phyloP scores from a whole-genome alignment of 1,140 invertebrate genomes.

The Drosophila persimilis region DNA sequence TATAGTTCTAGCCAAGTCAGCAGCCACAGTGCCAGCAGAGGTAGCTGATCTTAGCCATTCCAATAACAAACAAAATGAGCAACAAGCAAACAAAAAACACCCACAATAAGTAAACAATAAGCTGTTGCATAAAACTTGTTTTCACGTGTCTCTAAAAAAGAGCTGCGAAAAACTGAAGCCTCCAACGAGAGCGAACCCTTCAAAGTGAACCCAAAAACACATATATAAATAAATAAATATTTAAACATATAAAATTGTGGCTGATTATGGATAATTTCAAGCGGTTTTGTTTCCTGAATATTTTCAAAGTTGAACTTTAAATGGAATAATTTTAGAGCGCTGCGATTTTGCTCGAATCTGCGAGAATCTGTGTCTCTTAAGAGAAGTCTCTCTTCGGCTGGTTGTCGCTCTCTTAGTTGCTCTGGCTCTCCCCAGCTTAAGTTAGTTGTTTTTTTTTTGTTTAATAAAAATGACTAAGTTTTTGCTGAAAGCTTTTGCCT shows the following conservation, averaged over 20 bases:
- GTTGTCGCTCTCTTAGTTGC: slow-evolving; percentile 32
- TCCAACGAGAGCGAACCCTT: background rate
- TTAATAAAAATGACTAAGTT: slow-evolving; percentile 37
- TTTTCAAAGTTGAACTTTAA: slow-evolving; percentile 17
- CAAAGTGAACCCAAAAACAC: slow-evolving; percentile 28
- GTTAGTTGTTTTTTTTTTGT: slow-evolving; percentile 19
- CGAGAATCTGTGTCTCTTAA: slow-evolving; percentile 34
- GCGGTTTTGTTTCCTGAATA: slow-evolving; percentile 5
- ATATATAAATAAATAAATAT: slow-evolving; percentile 15
- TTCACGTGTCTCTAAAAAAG: slow-evolving; percentile 60
- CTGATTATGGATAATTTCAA: slow-evolving; percentile 42
- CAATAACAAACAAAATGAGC: slow-evolving; percentile 4
- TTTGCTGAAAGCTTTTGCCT: slow-evolving; percentile 26
- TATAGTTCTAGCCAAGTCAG: slow-evolving; percentile 9
- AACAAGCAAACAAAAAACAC: slow-evolving; percentile 1
- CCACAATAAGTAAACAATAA: slow-evolving; percentile 31
- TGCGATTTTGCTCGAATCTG: slow-evolving; percentile 40
- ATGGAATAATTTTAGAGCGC: slow-evolving; percentile 12
- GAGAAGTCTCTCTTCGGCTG: slow-evolving; percentile 17
- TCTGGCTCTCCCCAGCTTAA: background rate
- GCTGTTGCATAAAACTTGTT: slow-evolving; percentile 75
- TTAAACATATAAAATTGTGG: background rate
- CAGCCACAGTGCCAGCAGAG: slow-evolving; percentile 48
- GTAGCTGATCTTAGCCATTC: slow-evolving; percentile 33
- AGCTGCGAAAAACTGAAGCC: slow-evolving; percentile 27